Evolutionary conservation across 2,888 invertebrate genomes (phyloP).

Genomic region (Fissipunctia ypsillon): DNA sequence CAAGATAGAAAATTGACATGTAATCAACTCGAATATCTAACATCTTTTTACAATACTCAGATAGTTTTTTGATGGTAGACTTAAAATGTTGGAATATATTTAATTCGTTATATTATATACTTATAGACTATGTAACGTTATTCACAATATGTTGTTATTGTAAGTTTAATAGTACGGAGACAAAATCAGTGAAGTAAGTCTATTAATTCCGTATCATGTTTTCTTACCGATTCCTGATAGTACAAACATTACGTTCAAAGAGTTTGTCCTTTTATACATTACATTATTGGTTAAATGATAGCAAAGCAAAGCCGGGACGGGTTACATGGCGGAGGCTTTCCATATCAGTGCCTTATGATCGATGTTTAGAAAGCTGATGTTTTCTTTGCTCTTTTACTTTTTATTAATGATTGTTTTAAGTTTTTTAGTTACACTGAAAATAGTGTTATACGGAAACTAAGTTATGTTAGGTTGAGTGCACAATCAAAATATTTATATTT

Average conservation of each 20-base stretch:
- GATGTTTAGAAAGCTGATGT: constrained; percentile 64
- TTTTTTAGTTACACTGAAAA: constrained; percentile 58
- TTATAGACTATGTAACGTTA: constrained; percentile 67
- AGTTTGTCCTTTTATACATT: constrained; percentile 43
- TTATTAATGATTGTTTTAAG: constrained; percentile 55
- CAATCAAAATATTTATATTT: constrained; percentile 51
- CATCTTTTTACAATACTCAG: constrained; percentile 63
- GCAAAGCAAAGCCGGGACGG: constrained; percentile 40
- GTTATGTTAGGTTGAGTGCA: constrained; percentile 65
- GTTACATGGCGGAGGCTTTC: constrained; percentile 63
- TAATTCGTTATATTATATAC: constrained; percentile 53
- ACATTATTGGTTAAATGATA: constrained; percentile 33
- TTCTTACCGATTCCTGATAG: constrained; percentile 64
- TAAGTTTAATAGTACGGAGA: constrained; percentile 66
- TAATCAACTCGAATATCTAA: constrained; percentile 50
- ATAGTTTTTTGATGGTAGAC: constrained; percentile 32
- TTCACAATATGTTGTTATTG: constrained; percentile 61
- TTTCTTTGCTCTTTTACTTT: constrained; percentile 48
- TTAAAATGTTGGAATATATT: constrained; percentile 51
- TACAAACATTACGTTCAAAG: constrained; percentile 68
- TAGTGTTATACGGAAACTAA: constrained; percentile 54
- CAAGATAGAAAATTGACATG: constrained; percentile 43
- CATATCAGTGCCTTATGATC: constrained; percentile 79
- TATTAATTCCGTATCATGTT: constrained; percentile 41
- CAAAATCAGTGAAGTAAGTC: constrained; percentile 63